Conservation (phyloP, 2,113 vertebrate genomes). For the Nibea albiflora region DNA sequence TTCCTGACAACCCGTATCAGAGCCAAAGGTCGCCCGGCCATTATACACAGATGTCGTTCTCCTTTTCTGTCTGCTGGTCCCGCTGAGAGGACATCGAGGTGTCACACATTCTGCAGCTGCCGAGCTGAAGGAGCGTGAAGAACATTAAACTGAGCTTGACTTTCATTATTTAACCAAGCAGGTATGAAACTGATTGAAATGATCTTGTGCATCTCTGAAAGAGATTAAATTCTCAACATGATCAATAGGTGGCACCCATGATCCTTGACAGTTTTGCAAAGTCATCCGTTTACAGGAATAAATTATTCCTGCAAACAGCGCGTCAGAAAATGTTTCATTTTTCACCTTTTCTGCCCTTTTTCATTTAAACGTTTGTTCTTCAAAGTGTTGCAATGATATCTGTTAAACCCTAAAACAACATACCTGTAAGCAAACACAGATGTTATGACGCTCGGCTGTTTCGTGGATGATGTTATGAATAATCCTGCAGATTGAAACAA, state of each 20-base stretch:
- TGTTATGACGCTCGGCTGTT: background rate
- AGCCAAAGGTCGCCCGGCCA: constrained; percentile 59
- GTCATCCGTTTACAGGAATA: constrained; percentile 23
- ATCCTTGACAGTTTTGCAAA: constrained; percentile 48
- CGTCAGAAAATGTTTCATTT: background rate
- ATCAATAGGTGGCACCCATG: constrained; percentile 65
- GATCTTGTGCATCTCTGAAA: constrained; percentile 1
- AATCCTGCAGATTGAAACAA: constrained; percentile 14
- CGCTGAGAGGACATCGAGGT: background rate
- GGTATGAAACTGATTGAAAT: constrained; percentile 35
- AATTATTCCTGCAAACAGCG: constrained; percentile 8
- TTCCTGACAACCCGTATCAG: constrained; percentile 33
- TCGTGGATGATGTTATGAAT: constrained; percentile 17
- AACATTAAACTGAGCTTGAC: constrained; percentile 10
- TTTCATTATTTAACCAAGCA: constrained; percentile 21
- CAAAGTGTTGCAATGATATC: background rate
- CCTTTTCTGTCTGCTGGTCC: constrained; percentile 25
- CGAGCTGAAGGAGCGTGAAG: constrained; percentile 4
- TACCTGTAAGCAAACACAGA: background rate
- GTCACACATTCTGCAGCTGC: constrained; percentile 24
- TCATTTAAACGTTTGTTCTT: background rate
- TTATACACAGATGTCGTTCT: constrained; percentile 60
- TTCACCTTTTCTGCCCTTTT: background rate
- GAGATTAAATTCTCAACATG: constrained; percentile 29
- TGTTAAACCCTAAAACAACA: background rate